Evolutionary conservation across 2,797 vertebrate genomes (phyloP), one percentile per base, ranked within the genome.

Genomic region (Dryobates pubescens): DNA sequence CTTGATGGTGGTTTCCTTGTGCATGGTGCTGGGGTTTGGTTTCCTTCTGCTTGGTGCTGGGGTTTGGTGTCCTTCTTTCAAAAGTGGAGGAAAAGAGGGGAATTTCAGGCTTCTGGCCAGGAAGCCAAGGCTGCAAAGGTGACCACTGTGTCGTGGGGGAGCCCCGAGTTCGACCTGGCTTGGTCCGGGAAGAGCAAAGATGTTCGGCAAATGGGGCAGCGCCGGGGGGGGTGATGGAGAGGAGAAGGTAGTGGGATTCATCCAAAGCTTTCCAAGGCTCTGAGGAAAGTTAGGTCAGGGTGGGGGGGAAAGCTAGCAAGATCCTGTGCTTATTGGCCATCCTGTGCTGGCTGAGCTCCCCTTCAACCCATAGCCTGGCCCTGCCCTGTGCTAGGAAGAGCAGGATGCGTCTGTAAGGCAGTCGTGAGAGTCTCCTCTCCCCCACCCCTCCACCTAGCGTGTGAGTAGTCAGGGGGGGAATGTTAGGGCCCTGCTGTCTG

Each of bases 401-500:
- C 89, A 92, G 89, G 92, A 63, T 86, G 88, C 51, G 1, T 79
- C 87, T 86, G 70, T 86, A 93, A 96, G 92, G 92, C 89, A 73
- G 90, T 79, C 73, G 24, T 71, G 76, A 89, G 84, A 93, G 89
- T 92, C 76, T 93, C 90, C 80, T 93, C 94, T 95, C 80, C 84
- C 95, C 91, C 88, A 95, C 79, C 59, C 67, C 17, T 93, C 69
- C 91, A 75, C 88, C 82, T 95, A 91, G 54, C 86, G 78, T 91
- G 76, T 92, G 89, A 82, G 88, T 71, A 58, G 91, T 38, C 38
- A 75, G 86, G 91, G 86, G 49, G 88, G 83, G 45, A 43, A 94
- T 93, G 86, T 56, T 83, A 73, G 90, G 92, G 82, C 90, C 79
- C 90, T 34, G 92, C 96, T 95, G 89, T 85, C 84, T 94, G 89